Evolutionary conservation across 2,797 vertebrate genomes (phyloP).

Genomic region (Poeciliopsis infans): DNA sequence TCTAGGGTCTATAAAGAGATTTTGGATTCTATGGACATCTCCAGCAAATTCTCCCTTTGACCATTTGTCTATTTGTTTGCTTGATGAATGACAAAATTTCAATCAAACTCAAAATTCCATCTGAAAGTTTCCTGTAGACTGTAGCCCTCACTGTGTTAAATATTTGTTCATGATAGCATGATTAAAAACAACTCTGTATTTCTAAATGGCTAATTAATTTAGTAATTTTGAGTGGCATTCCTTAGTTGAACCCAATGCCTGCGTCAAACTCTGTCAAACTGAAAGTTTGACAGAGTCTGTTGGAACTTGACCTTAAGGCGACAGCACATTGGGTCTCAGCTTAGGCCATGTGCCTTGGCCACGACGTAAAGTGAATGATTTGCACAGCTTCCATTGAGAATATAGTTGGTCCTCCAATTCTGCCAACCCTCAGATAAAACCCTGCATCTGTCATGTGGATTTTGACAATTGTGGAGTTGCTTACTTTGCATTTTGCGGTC

Average conservation of each 20-base stretch:
- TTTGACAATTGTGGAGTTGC: slow-evolving; percentile 51
- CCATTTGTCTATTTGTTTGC: neutral
- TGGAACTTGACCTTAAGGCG: neutral
- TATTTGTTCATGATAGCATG: neutral
- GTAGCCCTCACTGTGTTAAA: neutral
- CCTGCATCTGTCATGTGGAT: slow-evolving; percentile 21
- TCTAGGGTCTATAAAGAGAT: neutral
- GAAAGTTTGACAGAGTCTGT: too few species aligned
- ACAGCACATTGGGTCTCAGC: neutral
- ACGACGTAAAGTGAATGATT: slow-evolving; percentile 1
- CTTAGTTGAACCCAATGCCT: too few species aligned
- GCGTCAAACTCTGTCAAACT: too few species aligned
- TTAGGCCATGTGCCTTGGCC: neutral
- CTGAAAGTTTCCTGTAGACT: neutral
- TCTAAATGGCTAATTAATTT: too few species aligned
- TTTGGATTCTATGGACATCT: neutral
- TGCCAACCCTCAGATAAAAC: slow-evolving; percentile 28
- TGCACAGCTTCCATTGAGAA: neutral
- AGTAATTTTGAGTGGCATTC: too few species aligned
- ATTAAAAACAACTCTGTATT: neutral
- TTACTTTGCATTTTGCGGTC: slow-evolving; percentile 52
- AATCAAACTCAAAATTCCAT: neutral
- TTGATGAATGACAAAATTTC: neutral
- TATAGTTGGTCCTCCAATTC: slow-evolving; percentile 14
- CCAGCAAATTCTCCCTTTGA: neutral